Evolutionary conservation across 2,797 vertebrate species (phyloP), one percentile per base, ranked within the genome.

Genomic region (Eurystomus glaucurus): DNA sequence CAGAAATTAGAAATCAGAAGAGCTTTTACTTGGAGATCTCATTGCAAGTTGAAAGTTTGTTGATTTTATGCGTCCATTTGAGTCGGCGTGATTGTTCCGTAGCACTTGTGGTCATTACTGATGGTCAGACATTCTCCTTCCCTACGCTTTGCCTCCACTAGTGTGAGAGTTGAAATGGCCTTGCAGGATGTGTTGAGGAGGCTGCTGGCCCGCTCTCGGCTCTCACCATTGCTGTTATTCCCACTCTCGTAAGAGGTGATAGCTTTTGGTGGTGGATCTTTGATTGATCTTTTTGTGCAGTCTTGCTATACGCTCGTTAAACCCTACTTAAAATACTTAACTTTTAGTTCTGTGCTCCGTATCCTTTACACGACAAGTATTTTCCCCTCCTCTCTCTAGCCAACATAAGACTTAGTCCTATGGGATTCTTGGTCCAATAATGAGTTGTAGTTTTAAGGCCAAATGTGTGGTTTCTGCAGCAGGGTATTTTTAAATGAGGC

Each of bases 401-500:
- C 28, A 80, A 13, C 10, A 1, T 14, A 52, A 50, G 20, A 41
- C 39, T 48, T 52, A 37, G 11, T 74, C 58, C 51, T 66, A 0
- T 55, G 68, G 58, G 41, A 70, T 69, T 48, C 54, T 52, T 39
- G 29, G 66, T 87, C 39, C 66, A 33, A 31, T 74, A 71, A 79
- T 9, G 41, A 80, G 31, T 74, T 50, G 55, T 37, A 70, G 66
- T 93, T 95, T 89, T 80, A 93, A 77, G 45, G 80, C 43, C 43
- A 84, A 93, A 52, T 64, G 43, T 57, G 22, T 84, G 39, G 57
- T 29, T 90, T 78, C 62, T 96, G 80, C 74, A 91, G 88, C 28
- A 71, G 75, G 68, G 78, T 92, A 54, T 95, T 95, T 97, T 96
- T 91, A 96, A 93, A 80, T 43, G 37, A 90, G 52, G 46, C 70